These are phyloP conservation scores for Lagenorhynchus albirostris DNA, from an alignment of 2,113 vertebrate species.

Conservation along the genomic window DNA sequence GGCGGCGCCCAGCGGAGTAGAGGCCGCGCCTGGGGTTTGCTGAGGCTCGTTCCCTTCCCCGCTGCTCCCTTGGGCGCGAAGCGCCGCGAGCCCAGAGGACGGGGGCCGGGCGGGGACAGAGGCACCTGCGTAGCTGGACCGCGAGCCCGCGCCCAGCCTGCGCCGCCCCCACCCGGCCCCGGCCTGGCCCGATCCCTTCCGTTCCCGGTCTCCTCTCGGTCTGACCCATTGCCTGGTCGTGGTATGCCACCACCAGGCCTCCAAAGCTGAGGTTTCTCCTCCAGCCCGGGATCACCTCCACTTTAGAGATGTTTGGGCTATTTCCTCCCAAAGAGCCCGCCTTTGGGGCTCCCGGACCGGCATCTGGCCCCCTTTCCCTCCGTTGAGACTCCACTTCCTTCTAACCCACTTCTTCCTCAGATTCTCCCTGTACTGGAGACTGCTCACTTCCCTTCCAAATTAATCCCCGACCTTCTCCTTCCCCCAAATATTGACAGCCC, in stretches of 20 bases:
- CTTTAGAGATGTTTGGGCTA: slow-evolving; percentile 7
- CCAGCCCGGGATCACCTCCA: neutral
- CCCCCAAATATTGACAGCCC: neutral
- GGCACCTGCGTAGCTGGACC: slow-evolving; percentile 50
- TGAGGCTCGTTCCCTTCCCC: neutral
- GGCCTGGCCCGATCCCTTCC: neutral
- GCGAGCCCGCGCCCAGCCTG: slow-evolving; percentile 44
- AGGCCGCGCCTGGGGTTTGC: neutral
- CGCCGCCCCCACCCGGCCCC: slow-evolving; percentile 65
- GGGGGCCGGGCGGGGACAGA: slow-evolving; percentile 68
- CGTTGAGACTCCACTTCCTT: neutral
- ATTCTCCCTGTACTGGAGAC: neutral
- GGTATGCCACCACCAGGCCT: neutral
- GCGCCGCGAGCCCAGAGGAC: slow-evolving; percentile 1
- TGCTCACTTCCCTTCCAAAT: neutral
- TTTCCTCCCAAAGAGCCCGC: neutral
- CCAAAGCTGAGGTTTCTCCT: neutral
- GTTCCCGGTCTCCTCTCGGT: neutral
- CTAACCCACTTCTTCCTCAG: neutral
- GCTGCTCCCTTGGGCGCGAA: neutral
- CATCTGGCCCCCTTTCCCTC: neutral
- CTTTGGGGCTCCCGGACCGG: neutral
- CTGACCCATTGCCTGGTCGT: neutral
- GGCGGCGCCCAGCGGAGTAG: slow-evolving; percentile 65
- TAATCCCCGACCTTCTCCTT: neutral